phyloP scores from a whole-genome alignment of 2,888 invertebrate species.

The Deladenus siricidicola region DNA sequence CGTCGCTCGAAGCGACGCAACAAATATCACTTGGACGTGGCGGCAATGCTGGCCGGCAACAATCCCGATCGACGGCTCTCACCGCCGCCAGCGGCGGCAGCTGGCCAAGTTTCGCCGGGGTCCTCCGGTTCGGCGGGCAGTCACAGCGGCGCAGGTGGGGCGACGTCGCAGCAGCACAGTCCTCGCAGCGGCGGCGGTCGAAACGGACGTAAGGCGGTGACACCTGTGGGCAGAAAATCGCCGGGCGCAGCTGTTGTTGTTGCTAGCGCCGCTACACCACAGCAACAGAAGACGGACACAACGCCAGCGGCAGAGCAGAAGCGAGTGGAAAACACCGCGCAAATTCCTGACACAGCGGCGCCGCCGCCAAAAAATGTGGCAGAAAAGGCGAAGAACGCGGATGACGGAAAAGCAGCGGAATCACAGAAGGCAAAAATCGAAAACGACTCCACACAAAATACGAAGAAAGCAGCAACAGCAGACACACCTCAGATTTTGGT shows the following conservation, averaged over 20 bases:
- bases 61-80: constrained; percentile 3
- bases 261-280: no score
- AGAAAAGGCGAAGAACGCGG: background rate
- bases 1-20: constrained; percentile 15
- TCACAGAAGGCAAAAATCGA: background rate
- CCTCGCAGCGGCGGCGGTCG: background rate
- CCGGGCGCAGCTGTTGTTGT: no score
- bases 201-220: background rate
- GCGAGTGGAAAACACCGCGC: no score
- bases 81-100: background rate
- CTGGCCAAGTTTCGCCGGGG: no score
- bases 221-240: no score
- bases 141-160: background rate
- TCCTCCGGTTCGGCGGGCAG: no score
- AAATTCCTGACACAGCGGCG: no score
- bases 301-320: no score
- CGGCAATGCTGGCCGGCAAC: constrained; percentile 5
- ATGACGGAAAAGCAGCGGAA: background rate
- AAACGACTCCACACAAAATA: background rate
- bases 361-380: background rate
- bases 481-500: background rate
- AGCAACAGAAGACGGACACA: no score
- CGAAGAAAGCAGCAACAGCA: background rate
- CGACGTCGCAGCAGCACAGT: background rate
- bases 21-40: constrained; percentile 19